Evolutionary conservation across 2,888 invertebrate species (phyloP), one percentile per base, ranked within the genome.

Genomic region (Amphipyra tragopoginis): DNA sequence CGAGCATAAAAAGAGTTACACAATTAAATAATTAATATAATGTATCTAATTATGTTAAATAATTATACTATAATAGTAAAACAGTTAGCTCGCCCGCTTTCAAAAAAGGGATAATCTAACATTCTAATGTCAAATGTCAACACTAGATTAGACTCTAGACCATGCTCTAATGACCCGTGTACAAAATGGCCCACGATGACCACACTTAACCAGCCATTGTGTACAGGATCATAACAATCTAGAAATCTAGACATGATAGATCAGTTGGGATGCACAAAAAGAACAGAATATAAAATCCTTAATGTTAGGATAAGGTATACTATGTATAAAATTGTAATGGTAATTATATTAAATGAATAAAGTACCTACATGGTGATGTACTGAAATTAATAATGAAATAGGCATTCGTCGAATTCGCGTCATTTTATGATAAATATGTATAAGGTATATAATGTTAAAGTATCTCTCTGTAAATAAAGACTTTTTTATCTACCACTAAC

Each of bases 81-180:
- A 81, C 66, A 85, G 84, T 83, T 81, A 90, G 91, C 92, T 90
- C 92, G 92, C 92, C 92, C 92, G 92, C 92, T 82, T 83, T 21
- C 74, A 13, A 34, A 53, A 56, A 62, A 73, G 68, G 75, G 60
- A 71, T 66, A 52, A 72, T 71, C 75, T 79, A 59, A 62, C 58
- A 73, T 45, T 62, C 79, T 83, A 83, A 72, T 68, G 68, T 62
- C 39, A 70, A 72, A 66, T 66, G 36, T 62, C 56, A 70, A 70
- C 49, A 49, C 71, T 79, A 80, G 57, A 14, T 75, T 77, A 77
- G 65, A 73, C 48, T 71, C 84, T 87, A 87, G 78, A 83, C 71
- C 90, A 90, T 91, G 90, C 90, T 87, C 86, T 88, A 89, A 67
- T 44, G 69, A 74, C 69, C 55, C 53, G 4, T 47, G 38, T 53